A percentile compares a stretch with the other conserved stretches of the same genome.
Evolutionary conservation across 64 coral and sea anemone species (phyloP).

Genomic region (Pocillopora verrucosa): DNA sequence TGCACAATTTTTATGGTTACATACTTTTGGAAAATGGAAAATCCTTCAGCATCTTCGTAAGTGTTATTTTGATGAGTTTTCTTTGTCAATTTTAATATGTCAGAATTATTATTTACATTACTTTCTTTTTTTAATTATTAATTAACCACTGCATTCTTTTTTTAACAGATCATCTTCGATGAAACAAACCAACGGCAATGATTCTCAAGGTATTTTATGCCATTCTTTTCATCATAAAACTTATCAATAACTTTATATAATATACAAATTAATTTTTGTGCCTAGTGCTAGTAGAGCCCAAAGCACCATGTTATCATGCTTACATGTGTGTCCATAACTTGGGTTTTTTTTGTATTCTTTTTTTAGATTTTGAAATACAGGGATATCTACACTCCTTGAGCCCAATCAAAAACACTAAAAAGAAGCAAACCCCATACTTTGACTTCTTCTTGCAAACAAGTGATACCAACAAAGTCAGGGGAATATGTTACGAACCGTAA

Average conservation of each 20-base stretch:
- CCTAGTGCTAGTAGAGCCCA: slow-evolving; percentile 51
- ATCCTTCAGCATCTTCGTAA: background rate
- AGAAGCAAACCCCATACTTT: too few species aligned
- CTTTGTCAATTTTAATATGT: background rate
- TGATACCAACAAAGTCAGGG: too few species aligned
- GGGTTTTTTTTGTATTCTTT: slow-evolving; percentile 37
- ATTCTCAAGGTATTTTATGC: slow-evolving; percentile 27
- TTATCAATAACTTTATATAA: slow-evolving; percentile 20
- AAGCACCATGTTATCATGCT: slow-evolving; percentile 56
- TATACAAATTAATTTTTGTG: slow-evolving; percentile 37
- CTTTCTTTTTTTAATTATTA: background rate
- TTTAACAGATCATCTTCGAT: slow-evolving; percentile 9
- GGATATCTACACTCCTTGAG: too few species aligned
- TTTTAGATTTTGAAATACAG: background rate
- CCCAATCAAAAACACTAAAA: too few species aligned
- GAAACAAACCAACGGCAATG: slow-evolving; percentile 13
- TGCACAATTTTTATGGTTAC: too few species aligned
- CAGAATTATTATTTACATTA: background rate
- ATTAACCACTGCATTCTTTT: slow-evolving; percentile 7
- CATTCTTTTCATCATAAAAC: slow-evolving; percentile 27
- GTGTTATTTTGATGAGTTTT: background rate
- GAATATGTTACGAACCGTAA: too few species aligned
- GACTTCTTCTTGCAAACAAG: too few species aligned
- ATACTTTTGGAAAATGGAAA: background rate
- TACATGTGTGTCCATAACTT: slow-evolving; percentile 47